Base-by-base conservation (phyloP, 1,140 invertebrate genomes). In the Sycophila sp. region DNA sequence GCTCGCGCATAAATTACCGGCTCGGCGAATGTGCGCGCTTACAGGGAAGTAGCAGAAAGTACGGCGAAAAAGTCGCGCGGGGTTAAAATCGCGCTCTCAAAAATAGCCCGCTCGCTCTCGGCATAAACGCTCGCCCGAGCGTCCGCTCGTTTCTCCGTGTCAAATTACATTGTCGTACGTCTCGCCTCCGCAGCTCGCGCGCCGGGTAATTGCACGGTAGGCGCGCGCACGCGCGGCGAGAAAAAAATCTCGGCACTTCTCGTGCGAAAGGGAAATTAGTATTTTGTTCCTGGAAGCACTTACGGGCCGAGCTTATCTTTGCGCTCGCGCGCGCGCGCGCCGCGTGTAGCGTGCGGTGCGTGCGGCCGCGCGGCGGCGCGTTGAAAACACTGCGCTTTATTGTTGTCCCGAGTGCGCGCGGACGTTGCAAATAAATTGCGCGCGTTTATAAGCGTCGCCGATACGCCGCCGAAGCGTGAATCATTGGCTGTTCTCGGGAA, bases 221-320 rank as follows among this genome's bases (percentile, higher is more conserved):
- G 58, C 28, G 24, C 32, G 26, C 11, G 34, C 28, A 47, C 4
- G 34, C 32, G 2, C 22, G 19, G 10, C 30, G 32, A 34, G 19
- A 15, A 59, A 68, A 59, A 49, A 49, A 47, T 38, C 53, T 17
- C 53, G 5, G 49, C 8, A 55, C 40, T 24, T 66, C 45, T 49
- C 53, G 59, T 69, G 68, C 47, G 47, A 42, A 40, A 53, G 45
- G 68, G 45, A 70, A 70, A 55, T 70, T 56, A 56, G 49, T 55
- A 63, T 70, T 70, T 70, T 55, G 59, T 70, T 63, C 59, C 56
- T 32, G 36, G 68, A 70, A 70, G 22, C 6, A 34, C 26, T 51
- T 63, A 17, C 13, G 30, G 30, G 55, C 30, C n/a, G n/a, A n/a
- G n/a, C 55, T 51, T 47, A 59, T 67, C 53, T n/a, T n/a, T n/a